These are phyloP conservation scores for Syrrhaptes paradoxus DNA, from an alignment of 2,113 vertebrate species.

Conservation along the genomic window DNA sequence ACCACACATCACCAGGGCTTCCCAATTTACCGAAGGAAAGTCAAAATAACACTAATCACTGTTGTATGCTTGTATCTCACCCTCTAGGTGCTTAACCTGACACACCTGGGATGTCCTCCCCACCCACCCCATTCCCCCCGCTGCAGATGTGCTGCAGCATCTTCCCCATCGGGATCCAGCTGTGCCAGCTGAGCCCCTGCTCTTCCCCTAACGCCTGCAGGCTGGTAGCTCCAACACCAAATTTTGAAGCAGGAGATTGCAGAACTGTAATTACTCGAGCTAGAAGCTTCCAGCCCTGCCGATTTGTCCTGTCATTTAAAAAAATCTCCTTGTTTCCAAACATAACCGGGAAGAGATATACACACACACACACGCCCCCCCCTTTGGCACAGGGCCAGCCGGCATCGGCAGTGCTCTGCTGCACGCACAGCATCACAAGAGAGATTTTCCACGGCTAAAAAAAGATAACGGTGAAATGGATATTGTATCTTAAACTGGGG, in stretches of 20 bases:
- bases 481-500: background rate
- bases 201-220: accelerated
- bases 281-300: conserved; percentile 5
- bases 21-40: background rate
- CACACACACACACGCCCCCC: background rate
- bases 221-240: background rate
- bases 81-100: background rate
- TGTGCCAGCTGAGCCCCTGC: background rate
- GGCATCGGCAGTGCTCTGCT: accelerated
- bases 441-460: background rate
- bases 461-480: background rate
- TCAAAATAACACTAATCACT: background rate
- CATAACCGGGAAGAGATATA: background rate
- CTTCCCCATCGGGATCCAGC: background rate
- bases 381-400: background rate
- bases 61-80: background rate
- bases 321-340: conserved; percentile 1
- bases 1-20: background rate
- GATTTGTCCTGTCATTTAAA: background rate
- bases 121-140: accelerated
- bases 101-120: accelerated
- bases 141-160: accelerated
- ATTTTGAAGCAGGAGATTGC: background rate
- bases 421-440: background rate
- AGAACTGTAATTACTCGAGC: background rate